These are phyloP conservation scores for Hydrolagus affinis DNA, from an alignment of 2,113 vertebrate genomes.

Conservation along the genomic window DNA sequence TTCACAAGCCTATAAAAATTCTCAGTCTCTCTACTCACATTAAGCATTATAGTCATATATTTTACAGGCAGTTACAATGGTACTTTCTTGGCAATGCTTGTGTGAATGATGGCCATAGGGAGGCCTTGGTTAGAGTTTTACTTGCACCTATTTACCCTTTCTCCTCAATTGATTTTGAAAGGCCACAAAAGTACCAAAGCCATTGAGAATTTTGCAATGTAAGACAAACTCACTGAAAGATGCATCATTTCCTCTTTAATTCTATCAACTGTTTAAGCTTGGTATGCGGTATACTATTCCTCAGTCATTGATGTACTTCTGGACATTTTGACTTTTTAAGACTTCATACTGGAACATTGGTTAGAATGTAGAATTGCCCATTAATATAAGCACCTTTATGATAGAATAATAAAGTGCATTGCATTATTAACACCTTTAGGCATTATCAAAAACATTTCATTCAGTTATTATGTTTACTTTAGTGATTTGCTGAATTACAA, in stretches of 20 bases:
- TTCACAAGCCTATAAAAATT: not conserved
- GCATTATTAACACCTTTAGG: too few relatives aligned
- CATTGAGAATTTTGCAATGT: not conserved
- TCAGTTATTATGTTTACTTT: too few relatives aligned
- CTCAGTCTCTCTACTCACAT: not conserved
- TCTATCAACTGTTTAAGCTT: too few relatives aligned
- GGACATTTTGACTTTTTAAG: too few relatives aligned
- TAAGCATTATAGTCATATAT: not conserved
- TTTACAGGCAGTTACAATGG: not conserved
- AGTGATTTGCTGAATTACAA: too few relatives aligned
- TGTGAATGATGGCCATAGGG: not conserved
- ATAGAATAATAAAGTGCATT: too few relatives aligned
- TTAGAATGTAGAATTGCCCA: too few relatives aligned
- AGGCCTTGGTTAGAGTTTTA: not conserved
- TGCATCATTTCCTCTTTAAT: not conserved
- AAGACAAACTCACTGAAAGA: not conserved
- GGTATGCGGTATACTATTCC: too few relatives aligned
- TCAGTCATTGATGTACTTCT: too few relatives aligned
- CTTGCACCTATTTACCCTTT: not conserved
- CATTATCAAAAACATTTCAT: too few relatives aligned
- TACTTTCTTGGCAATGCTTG: not conserved
- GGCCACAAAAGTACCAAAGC: not conserved
- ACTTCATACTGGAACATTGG: too few relatives aligned
- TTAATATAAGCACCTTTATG: too few relatives aligned
- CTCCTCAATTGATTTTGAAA: not conserved